Evolutionary conservation across 2,113 vertebrate species (phyloP).

Genomic region (Pseudorhombus dupliciocellatus): DNA sequence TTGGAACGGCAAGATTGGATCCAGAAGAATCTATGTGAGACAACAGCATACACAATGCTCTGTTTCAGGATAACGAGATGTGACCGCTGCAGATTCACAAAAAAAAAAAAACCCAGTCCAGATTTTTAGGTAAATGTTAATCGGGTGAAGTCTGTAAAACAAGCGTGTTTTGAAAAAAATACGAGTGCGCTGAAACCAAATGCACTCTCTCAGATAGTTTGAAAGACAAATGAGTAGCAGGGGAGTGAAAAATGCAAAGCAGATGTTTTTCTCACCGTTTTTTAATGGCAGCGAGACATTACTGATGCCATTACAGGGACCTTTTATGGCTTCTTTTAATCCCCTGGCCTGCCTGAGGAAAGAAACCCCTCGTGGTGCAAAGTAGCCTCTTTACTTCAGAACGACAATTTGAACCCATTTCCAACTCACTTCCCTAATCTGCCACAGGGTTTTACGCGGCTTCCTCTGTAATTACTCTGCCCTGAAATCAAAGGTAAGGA

Average conservation of each 20-base stretch:
- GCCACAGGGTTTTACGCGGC: constrained; percentile 87
- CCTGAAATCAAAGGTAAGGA: constrained; percentile 85
- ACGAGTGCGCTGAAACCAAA: constrained; percentile 65
- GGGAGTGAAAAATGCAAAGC: constrained; percentile 83
- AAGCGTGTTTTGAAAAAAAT: constrained; percentile 56
- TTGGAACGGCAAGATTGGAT: no score
- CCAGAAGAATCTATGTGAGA: no score
- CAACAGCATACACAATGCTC: no score
- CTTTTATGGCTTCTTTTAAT: constrained; percentile 95
- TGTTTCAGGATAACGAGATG: not conserved
- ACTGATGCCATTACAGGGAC: constrained; percentile 95
- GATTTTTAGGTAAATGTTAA: constrained; percentile 29
- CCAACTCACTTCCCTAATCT: constrained; percentile 93
- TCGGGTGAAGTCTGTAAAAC: constrained; percentile 57
- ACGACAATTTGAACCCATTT: constrained; percentile 95
- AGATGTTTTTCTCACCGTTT: constrained; percentile 82
- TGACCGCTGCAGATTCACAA: constrained; percentile 6
- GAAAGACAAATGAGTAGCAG: constrained; percentile 78
- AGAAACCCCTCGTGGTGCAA: constrained; percentile 92
- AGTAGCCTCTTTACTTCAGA: constrained; percentile 91
- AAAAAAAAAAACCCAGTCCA: no score
- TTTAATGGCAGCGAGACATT: constrained; percentile 87
- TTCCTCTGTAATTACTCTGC: constrained; percentile 81
- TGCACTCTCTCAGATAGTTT: constrained; percentile 66
- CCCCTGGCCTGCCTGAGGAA: constrained; percentile 84